Percentiles rank a stretch among this genome's conserved stretches.
Evolutionary conservation across 2,888 invertebrate genomes (phyloP).

Genomic region (Drosophila colorata): DNA sequence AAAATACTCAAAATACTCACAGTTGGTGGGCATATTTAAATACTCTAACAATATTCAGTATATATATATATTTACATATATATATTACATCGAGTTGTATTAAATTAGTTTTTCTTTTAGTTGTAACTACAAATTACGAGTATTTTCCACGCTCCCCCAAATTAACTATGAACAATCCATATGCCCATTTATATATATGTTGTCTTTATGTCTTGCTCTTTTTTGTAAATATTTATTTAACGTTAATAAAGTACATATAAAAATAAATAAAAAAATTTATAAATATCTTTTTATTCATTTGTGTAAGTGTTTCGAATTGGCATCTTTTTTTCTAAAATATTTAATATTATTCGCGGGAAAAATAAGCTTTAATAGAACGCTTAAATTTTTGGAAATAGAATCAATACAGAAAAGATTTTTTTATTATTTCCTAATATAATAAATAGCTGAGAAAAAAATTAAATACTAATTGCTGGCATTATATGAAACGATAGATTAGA

Average conservation of each 20-base stretch:
- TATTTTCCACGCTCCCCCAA: constrained; percentile 26
- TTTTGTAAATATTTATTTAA: constrained; percentile 83
- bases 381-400: too few relatives aligned
- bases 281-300: constrained; percentile 1
- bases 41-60: constrained; percentile 24
- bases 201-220: constrained; percentile 64
- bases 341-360: too few relatives aligned
- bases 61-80: constrained; percentile 10
- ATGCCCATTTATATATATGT: constrained; percentile 32
- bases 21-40: constrained; percentile 6
- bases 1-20: constrained; percentile 33
- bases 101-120: constrained; percentile 68
- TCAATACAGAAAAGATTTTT: too few relatives aligned
- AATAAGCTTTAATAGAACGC: too few relatives aligned
- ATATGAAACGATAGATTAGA: too few relatives aligned
- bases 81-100: constrained; percentile 59
- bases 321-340: too few relatives aligned
- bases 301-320: background rate
- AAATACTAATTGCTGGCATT: too few relatives aligned
- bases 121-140: constrained; percentile 57
- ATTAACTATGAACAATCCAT: constrained; percentile 44
- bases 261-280: constrained; percentile 48
- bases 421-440: too few relatives aligned
- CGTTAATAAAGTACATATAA: constrained; percentile 76
- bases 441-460: too few relatives aligned